Conservation (phyloP, 53 echinoderm and acorn worm species). For the Arbacia lixula region DNA sequence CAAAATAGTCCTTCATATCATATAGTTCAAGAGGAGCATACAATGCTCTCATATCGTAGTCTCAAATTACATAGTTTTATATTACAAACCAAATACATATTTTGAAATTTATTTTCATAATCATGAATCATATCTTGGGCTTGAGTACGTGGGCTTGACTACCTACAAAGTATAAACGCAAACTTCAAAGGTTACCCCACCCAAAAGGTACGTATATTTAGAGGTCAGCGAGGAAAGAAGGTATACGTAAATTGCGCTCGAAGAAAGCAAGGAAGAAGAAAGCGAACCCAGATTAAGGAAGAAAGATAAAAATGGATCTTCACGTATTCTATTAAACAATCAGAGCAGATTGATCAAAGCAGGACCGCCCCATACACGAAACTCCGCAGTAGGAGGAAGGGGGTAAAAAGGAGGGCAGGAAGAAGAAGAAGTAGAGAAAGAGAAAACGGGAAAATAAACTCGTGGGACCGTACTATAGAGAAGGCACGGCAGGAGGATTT, state of each 20-base stretch:
- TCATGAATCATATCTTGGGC: no score
- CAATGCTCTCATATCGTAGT: no score
- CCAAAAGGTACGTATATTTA: not conserved
- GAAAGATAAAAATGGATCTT: slow-evolving; percentile 5
- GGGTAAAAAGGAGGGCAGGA: slow-evolving; percentile 2
- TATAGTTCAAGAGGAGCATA: no score
- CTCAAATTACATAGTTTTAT: no score
- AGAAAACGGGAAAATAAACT: no score
- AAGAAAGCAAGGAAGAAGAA: slow-evolving; percentile 26
- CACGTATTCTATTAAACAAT: slow-evolving; percentile 50
- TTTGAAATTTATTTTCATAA: no score
- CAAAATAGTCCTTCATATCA: no score
- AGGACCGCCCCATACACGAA: slow-evolving; percentile 2
- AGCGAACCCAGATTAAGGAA: slow-evolving; percentile 1
- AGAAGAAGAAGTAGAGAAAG: no score
- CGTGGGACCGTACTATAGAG: no score
- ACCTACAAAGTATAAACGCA: no score
- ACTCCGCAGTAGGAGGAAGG: slow-evolving; percentile 24
- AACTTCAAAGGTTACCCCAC: not conserved
- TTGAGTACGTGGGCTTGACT: no score
- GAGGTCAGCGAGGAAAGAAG: slow-evolving; percentile 11
- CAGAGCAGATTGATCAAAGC: slow-evolving; percentile 40
- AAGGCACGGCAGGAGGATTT: not conserved
- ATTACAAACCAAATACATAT: no score
- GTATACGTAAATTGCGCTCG: not conserved